Evolutionary conservation across 1,140 invertebrate genomes (phyloP), one percentile per base, ranked within the genome.

Genomic region (Meloidogyne exigua): DNA sequence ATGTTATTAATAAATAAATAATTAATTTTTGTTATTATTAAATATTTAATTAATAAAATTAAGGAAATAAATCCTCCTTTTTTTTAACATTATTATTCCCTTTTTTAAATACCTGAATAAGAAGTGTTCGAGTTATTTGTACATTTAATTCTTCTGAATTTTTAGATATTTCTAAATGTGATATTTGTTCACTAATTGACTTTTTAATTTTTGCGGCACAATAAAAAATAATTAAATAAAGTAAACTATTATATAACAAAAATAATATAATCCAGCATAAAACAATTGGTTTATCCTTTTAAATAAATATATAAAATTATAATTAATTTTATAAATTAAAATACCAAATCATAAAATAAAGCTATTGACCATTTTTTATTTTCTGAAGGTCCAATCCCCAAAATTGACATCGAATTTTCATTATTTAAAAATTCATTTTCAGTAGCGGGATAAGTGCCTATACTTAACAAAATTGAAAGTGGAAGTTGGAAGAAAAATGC

Each of bases 171-270:
- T 57, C 39, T 28, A 71, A n/a, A 57, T 71, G 69, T 28, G 26
- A 5, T 26, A 62, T 71, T 71, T 71, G 10, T 49, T 62, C 4
- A 71, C 10, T 57, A 71, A 23, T 49, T 71, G 69, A 2, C 28
- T 44, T 71, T n/a, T 13, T 44, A n/a, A 71, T 71, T 71, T 71
- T 71, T 26, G 62, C 13, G 26, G 68, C 39, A 62, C 69, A 71
- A 71, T 26, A 26, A 5, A 71, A 28, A 44, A 71, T 71, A 42
- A 62, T 71, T 32, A 62, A 25, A 32, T 71, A 71, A 42, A 71
- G 18, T 18, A 39, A 18, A 4, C 25, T 71, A 44, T 71, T 62
- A 36, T 44, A 49, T 18, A 49, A n/a, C 3, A 49, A 71, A 15
- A 49, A 28, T 26, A 71, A 44, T 18, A 71, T 18, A 62, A 70